Evolutionary conservation across 2,113 vertebrate species (phyloP).

Genomic region (Pygathrix nemaeus): DNA sequence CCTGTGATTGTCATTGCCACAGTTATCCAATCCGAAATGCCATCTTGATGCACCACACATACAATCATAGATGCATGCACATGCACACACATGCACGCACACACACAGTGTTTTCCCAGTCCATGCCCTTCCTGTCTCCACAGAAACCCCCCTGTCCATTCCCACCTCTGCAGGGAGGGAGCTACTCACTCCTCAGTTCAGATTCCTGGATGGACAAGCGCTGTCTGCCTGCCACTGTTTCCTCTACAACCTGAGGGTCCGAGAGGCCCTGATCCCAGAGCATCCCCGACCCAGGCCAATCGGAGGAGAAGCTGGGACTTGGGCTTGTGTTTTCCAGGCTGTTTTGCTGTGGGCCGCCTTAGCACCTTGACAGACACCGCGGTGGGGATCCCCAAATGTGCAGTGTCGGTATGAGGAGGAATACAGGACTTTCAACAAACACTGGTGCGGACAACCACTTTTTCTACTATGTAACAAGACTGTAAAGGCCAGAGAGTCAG

Average conservation of each 20-base stretch:
- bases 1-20: not conserved
- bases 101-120: not conserved
- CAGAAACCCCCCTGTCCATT: accelerated
- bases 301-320: accelerated
- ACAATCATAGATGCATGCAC: too few relatives aligned
- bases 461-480: accelerated
- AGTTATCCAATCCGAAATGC: not conserved
- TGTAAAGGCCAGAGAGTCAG: accelerated
- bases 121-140: not conserved
- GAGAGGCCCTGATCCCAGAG: not conserved
- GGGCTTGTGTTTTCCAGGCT: slow-evolving; percentile 62
- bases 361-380: accelerated
- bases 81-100: too few relatives aligned
- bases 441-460: not conserved
- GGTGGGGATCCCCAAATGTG: slow-evolving; percentile 9
- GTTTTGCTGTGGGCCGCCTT: not conserved
- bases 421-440: accelerated
- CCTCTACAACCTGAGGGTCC: not conserved
- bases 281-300: too few relatives aligned
- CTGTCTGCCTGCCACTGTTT: not conserved
- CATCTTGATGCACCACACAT: too few relatives aligned
- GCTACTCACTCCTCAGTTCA: too few relatives aligned
- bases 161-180: not conserved
- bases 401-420: accelerated
- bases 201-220: not conserved